Evolutionary conservation across 2,113 vertebrate species (phyloP), one percentile per base, ranked within the genome.

Genomic region (Equus przewalskii): DNA sequence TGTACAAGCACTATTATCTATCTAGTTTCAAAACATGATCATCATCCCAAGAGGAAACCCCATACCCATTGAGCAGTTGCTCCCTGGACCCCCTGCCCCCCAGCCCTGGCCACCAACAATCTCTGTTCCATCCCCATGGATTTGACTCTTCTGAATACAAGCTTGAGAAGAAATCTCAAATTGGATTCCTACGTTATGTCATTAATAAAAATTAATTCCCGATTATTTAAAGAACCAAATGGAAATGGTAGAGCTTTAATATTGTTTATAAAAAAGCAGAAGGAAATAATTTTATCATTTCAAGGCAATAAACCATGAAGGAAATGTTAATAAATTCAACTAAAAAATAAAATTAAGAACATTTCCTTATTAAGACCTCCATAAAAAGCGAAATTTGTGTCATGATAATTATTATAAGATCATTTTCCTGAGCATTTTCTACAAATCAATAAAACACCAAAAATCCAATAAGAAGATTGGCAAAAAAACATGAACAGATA

Each of bases 1-100:
- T 7, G 1, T 19, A n/a, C 15, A 7, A 15, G 10, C 4, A 1
- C 58, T 21, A 0, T 24, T 24, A 12, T 26, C n/a, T 8, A 49
- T 36, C 58, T 41, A 19, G 15, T 90, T 36, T 36, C 33, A 28
- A 13, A 36, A 11, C 21, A 49, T 6, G 9, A 7, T n/a, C 41
- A 4, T 78, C 58, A n/a, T 64, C 30, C 62, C 41, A 13, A n/a
- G 6, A 22, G 41, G 56, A 33, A 75, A n/a, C 7, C 18, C 16
- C 56, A 18, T 30, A 30, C 9, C 36, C 56, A 64, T 22, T 26
- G 19, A 26, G 46, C 87, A 51, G 30, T 11, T 12, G 14, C 9
- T 18, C 14, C 41, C 18, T 44, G 7, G 6, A 7, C 19, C 70
- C 13, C 13, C 33, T 18, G 15, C 60, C n/a, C 56, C 54, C 30